These are phyloP conservation scores for Drosophila sulfurigaster DNA, from an alignment of 1,140 invertebrate species.

Conservation along the genomic window DNA sequence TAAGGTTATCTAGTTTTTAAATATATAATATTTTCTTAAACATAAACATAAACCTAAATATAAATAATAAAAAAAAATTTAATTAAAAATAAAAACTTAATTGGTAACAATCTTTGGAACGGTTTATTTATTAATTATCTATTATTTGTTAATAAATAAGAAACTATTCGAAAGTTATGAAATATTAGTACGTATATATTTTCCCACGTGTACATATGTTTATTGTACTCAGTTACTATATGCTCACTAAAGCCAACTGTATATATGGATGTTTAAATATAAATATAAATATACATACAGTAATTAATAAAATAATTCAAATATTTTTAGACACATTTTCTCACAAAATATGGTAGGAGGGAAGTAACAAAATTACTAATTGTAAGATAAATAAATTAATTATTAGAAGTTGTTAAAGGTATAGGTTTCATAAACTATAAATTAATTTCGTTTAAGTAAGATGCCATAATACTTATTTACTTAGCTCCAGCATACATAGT, in stretches of 20 bases:
- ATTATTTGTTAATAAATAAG: background rate
- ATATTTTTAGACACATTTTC: slow-evolving; percentile 30
- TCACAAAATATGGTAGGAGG: slow-evolving; percentile 11
- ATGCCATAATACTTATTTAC: slow-evolving; percentile 85
- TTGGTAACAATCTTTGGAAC: slow-evolving; percentile 16
- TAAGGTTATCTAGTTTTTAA: no score
- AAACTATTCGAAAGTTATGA: slow-evolving; percentile 4
- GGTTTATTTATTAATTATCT: background rate
- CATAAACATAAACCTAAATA: no score
- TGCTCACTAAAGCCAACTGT: slow-evolving; percentile 14
- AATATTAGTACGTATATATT: slow-evolving; percentile 25
- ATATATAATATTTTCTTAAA: no score
- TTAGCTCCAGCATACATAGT: slow-evolving; percentile 84
- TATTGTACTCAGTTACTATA: slow-evolving; percentile 20
- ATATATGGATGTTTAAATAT: slow-evolving; percentile 32
- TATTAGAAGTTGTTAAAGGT: slow-evolving; percentile 19
- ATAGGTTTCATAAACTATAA: slow-evolving; percentile 27
- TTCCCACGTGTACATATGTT: slow-evolving; percentile 19
- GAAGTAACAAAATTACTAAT: slow-evolving; percentile 8
- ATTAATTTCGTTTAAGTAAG: slow-evolving; percentile 73
- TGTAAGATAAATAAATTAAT: background rate
- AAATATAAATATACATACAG: slow-evolving; percentile 29
- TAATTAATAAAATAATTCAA: slow-evolving; percentile 15
- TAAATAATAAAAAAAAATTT: background rate
- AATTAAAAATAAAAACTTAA: slow-evolving; percentile 6